Base-by-base conservation (phyloP, 2,888 invertebrate species). In the Geotrupes spiniger region DNA sequence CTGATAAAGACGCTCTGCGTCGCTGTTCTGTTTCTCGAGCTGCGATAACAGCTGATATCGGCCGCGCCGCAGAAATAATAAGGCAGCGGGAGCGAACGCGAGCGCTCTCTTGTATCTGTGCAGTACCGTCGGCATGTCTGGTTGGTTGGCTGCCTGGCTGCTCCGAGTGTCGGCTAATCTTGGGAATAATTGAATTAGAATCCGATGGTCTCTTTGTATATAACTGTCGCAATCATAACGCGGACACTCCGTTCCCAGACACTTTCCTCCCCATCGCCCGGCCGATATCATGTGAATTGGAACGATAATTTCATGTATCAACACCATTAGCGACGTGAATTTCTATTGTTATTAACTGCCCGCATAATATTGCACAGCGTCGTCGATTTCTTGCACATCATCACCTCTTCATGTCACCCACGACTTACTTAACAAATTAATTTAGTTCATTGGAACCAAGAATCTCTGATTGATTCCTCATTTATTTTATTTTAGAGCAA, bases 1-100 rank as follows among this genome's bases (percentile, higher is more conserved):
- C 70, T 67, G 71, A 71, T 71, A 71, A 71, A 71, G 70, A 70
- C 69, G 71, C 68, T 64, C 65, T 62, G 68, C 70, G 69, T 64
- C 69, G 66, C 69, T 66, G 66, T 63, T 65, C 68, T 68, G 66
- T 66, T 68, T 66, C 66, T 65, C 64, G 54, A 55, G 29, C 36
- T 46, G 51, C 53, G 54, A 57, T 47, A 47, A 36, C 25, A 41
- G 46, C 40, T 36, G 67, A 66, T 68, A 68, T 68, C 69, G 66
- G 65, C 60, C 64, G 59, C 63, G 60, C 63, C 63, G 62, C 64
- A 66, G 66, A 67, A 68, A 68, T 66, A 65, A 68, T 66, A 67
- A 65, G 61, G 63, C 64, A 61, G 55, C 57, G 51, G 59, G 58
- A 61, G 58, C 60, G 58, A 62, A 60, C 59, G 60, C 57, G 55